phyloP scores from a whole-genome alignment of 2,888 invertebrate species.

The Aplocera efformata region DNA sequence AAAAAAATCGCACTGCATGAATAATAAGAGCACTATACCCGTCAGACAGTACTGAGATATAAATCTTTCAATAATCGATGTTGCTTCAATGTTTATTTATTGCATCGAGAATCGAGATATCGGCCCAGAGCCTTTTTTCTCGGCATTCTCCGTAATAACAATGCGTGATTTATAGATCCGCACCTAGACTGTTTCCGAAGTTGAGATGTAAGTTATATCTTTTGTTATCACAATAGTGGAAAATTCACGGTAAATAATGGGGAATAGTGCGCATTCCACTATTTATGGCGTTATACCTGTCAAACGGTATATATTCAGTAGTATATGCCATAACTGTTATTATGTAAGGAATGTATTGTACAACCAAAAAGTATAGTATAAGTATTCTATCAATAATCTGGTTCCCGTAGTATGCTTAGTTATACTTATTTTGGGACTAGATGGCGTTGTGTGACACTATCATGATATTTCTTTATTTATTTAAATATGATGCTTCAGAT shows the following conservation, averaged over 20 bases:
- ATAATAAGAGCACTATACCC: conserved; percentile 63
- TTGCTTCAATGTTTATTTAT: conserved; percentile 69
- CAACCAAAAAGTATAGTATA: too few relatives aligned
- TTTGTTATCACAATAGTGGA: conserved; percentile 6
- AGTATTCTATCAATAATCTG: too few relatives aligned
- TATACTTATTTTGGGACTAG: too few relatives aligned
- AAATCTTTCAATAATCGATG: conserved; percentile 77
- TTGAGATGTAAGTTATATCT: conserved; percentile 27
- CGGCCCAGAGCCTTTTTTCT: conserved; percentile 41
- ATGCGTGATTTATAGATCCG: conserved; percentile 65
- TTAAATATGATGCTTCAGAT: too few relatives aligned
- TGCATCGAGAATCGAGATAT: conserved; percentile 60
- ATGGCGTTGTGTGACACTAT: too few relatives aligned
- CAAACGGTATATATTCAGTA: too few relatives aligned
- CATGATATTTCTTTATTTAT: too few relatives aligned
- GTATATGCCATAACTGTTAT: too few relatives aligned
- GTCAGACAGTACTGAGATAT: conserved; percentile 62
- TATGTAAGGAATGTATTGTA: too few relatives aligned
- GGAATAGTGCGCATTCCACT: too few relatives aligned
- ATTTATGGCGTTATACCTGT: too few relatives aligned
- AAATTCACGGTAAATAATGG: conserved; percentile 7
- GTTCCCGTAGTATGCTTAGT: too few relatives aligned
- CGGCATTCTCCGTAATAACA: conserved; percentile 46
- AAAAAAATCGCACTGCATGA: conserved; percentile 54
- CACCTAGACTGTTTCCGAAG: conserved; percentile 28